phyloP scores from a whole-genome alignment of 1,140 invertebrate genomes.

The Monomorium pharaonis region DNA sequence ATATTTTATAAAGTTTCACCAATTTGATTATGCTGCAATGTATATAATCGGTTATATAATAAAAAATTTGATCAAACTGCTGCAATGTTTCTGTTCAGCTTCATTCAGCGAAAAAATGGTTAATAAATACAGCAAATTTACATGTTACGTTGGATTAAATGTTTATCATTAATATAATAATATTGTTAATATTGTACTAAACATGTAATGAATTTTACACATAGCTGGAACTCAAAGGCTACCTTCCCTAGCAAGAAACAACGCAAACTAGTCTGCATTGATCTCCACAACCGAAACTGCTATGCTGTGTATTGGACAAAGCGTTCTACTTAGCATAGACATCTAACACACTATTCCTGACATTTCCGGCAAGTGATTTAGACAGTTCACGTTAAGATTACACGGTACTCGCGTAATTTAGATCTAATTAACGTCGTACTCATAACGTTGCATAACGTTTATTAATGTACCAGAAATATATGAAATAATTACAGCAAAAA shows the following conservation, averaged over 20 bases:
- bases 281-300: conserved; percentile 10
- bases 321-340: conserved; percentile 42
- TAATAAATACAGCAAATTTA: neutral
- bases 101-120: neutral
- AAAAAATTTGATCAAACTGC: neutral
- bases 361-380: conserved; percentile 57
- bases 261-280: neutral
- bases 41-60: neutral
- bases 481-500: too few species aligned
- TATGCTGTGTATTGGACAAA: conserved; percentile 37
- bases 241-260: neutral
- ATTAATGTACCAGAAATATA: neutral
- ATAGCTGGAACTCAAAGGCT: neutral
- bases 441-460: neutral
- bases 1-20: neutral
- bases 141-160: neutral
- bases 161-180: neutral
- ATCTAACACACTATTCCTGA: conserved; percentile 24
- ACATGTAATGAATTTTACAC: neutral
- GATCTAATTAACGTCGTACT: conserved; percentile 34
- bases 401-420: conserved; percentile 37
- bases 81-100: neutral
- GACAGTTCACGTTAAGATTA: conserved; percentile 56
- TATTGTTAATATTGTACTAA: neutral
- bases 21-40: neutral